A percentile compares a stretch with the other conserved stretches of the same genome.
Conservation (phyloP, 2,888 invertebrate species). For the Trissolcus brochymenae region DNA sequence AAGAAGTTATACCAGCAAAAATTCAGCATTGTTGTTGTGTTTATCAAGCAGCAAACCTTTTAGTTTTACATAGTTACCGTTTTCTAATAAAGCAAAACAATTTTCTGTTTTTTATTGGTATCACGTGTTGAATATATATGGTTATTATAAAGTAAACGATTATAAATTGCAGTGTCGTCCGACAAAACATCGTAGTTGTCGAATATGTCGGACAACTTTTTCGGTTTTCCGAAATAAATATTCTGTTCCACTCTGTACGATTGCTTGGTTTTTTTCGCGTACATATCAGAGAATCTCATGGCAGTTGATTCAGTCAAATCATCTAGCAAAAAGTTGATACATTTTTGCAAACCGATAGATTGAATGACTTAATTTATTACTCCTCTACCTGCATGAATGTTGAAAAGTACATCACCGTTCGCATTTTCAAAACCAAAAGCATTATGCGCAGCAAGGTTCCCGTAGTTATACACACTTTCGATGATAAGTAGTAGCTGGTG, state of each 20-base stretch:
- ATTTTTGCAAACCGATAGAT: conserved; percentile 4
- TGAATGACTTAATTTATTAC: background rate
- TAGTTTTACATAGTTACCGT: background rate
- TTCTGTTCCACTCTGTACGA: background rate
- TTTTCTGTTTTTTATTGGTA: no score
- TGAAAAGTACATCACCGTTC: no score
- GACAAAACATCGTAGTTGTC: background rate
- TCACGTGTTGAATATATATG: no score
- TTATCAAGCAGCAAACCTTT: background rate
- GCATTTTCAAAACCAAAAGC: background rate
- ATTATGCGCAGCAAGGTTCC: background rate
- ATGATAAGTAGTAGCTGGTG: background rate
- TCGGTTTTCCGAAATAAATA: conserved; percentile 2
- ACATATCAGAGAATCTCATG: background rate
- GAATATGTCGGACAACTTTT: background rate
- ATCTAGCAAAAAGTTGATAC: background rate
- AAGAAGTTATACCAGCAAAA: background rate
- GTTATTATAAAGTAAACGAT: background rate
- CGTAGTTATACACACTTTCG: background rate
- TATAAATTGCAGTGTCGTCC: background rate
- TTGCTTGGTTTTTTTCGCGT: background rate
- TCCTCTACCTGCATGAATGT: no score
- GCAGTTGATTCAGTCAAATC: background rate
- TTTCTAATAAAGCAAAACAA: background rate
- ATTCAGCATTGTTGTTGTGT: background rate